Conservation (phyloP, 2,888 invertebrate genomes). For the Xanthorhoe designata region DNA sequence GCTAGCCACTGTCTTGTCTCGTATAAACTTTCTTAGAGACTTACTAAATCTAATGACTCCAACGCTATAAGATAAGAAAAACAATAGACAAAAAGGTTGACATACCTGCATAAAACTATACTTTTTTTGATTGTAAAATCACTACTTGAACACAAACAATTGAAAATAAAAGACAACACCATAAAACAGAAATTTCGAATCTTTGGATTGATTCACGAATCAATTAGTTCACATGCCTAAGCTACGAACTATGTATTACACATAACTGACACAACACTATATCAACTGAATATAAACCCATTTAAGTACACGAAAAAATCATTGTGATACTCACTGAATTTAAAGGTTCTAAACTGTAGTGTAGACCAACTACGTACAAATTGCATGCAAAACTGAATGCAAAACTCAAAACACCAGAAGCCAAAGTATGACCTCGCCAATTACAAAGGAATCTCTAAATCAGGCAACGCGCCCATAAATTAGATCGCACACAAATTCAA, state of each 20-base stretch:
- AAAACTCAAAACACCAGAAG: slow-evolving; percentile 56
- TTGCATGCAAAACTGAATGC: slow-evolving; percentile 68
- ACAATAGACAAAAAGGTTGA: neutral
- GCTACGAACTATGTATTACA: neutral
- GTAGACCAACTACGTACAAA: slow-evolving; percentile 57
- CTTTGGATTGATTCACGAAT: neutral
- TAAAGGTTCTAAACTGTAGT: slow-evolving; percentile 42
- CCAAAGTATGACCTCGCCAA: slow-evolving; percentile 70
- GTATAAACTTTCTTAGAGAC: too few species aligned
- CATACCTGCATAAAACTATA: neutral
- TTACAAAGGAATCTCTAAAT: slow-evolving; percentile 81
- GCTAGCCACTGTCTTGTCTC: too few species aligned
- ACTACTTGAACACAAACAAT: neutral
- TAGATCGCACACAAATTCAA: slow-evolving; percentile 81
- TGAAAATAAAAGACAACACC: neutral
- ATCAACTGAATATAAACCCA: neutral
- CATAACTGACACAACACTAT: too few species aligned
- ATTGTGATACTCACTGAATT: slow-evolving; percentile 29
- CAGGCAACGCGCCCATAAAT: slow-evolving; percentile 76
- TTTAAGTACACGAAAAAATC: neutral
- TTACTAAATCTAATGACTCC: neutral
- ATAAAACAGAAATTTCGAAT: neutral
- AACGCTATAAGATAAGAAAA: neutral
- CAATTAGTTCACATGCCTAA: neutral
- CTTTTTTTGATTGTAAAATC: neutral